Base-by-base conservation (phyloP, 2,113 vertebrate species). In the Xyliphius kryptos region DNA sequence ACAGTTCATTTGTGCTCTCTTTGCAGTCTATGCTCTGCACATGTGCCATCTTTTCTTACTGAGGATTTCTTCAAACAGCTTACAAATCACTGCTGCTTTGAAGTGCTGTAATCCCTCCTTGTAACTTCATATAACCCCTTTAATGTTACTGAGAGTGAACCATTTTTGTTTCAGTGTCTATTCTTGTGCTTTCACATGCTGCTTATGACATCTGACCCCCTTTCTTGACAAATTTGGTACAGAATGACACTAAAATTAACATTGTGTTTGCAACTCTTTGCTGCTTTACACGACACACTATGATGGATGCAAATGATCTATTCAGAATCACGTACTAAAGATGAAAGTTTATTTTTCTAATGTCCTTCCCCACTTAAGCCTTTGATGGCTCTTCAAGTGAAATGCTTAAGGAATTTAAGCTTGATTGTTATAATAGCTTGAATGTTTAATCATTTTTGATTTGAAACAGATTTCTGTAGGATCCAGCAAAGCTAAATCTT, bases 81-180 rank as follows among this genome's bases (percentile, higher is more conserved):
- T 84, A 81, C 80, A 80, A 81, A 76, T 76, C 72, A 78, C 79
- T 65, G 60, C 66, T 62, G 70, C 82, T 85, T 86, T 86, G 84
- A 86, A 82, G 83, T 77, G 55, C 58, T 71, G 64, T 85, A 86
- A 87, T 87, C 83, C 80, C 73, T 77, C 74, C 61, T 53, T 71
- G 72, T 82, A 85, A 80, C 80, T n/a, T 83, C 76, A 83, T 67
- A 84, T 78, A 85, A 82, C 82, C n/a, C n/a, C n/a, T n/a, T n/a
- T n/a, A n/a, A n/a, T n/a, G n/a, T n/a, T n/a, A n/a, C n/a, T 40
- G 38, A 38, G n/a, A 22, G 49, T 14, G 17, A 53, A 37, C n/a
- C 1, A 9, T 16, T 52, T 19, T 51, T 63, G 17, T 41, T 63
- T 32, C 32, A 58, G 2, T 57, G 53, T 46, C 12, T 54, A 47